Conservation (phyloP, 2,797 vertebrate species). For the Picus viridis region DNA sequence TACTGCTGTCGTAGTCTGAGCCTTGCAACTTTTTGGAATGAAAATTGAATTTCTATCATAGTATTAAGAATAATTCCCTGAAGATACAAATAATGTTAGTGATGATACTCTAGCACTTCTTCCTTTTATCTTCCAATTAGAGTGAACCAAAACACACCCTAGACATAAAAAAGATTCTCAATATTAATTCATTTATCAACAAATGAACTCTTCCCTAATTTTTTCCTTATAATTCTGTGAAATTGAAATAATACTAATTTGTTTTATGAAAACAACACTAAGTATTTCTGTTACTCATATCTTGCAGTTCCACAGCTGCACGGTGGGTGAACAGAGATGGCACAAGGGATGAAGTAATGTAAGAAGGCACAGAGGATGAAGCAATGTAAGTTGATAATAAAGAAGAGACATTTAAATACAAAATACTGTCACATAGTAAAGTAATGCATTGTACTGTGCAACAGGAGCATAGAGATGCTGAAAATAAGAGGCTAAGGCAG, state of each 20-base stretch:
- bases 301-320: not conserved
- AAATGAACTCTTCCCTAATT: not conserved
- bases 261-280: not conserved
- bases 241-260: not conserved
- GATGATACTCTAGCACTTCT: not conserved
- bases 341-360: not conserved
- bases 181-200: not conserved
- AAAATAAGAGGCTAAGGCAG: not conserved
- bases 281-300: not conserved
- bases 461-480: not conserved
- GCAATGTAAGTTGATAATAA: not conserved
- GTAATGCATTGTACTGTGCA: not conserved
- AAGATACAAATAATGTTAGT: constrained; percentile 13
- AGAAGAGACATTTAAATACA: not conserved
- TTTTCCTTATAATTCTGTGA: not conserved
- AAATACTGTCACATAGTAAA: not conserved
- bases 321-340: not conserved
- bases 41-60: not conserved
- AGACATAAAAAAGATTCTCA: not conserved
- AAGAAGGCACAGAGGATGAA: not conserved
- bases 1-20: not conserved
- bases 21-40: not conserved
- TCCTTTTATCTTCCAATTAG: not conserved
- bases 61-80: not conserved
- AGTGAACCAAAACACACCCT: not conserved